A percentile compares a stretch with the other conserved stretches of the same genome.
Evolutionary conservation across 2,797 vertebrate genomes (phyloP).

Genomic region (Danio aesculapii): DNA sequence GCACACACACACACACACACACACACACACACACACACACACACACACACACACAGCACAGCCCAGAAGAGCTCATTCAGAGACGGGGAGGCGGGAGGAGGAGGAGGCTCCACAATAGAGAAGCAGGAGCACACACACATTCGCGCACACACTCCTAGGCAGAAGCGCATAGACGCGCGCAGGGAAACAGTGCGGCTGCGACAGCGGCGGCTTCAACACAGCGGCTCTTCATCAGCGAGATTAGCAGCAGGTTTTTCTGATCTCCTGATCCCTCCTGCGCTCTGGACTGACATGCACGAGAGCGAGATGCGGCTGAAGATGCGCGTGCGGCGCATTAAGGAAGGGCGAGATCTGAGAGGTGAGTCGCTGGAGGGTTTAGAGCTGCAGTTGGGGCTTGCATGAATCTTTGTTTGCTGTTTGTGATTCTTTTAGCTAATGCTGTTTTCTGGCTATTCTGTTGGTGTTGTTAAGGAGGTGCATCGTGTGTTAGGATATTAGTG

Average conservation of each 20-base stretch:
- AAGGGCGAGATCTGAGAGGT: constrained; percentile 89
- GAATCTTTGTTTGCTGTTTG: background rate
- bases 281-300: constrained; percentile 88
- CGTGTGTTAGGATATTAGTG: background rate
- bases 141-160: constrained; percentile 13
- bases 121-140: constrained; percentile 31
- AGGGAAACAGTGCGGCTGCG: constrained; percentile 36
- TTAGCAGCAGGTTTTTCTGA: too few species aligned
- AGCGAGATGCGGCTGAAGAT: constrained; percentile 93
- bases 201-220: background rate
- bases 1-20: too few species aligned
- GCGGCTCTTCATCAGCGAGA: background rate
- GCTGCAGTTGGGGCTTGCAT: background rate
- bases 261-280: constrained; percentile 83
- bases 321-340: constrained; percentile 89
- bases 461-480: background rate
- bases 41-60: constrained; percentile 17
- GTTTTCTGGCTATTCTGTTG: background rate
- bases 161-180: constrained; percentile 50
- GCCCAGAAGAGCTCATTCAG: constrained; percentile 35
- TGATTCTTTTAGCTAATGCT: too few species aligned
- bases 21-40: too few species aligned
- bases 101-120: constrained; percentile 67
- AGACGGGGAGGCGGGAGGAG: constrained; percentile 22
- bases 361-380: constrained; percentile 67